These are phyloP conservation scores for Calidris pugnax DNA, from an alignment of 2,113 vertebrate genomes.

Conservation along the genomic window DNA sequence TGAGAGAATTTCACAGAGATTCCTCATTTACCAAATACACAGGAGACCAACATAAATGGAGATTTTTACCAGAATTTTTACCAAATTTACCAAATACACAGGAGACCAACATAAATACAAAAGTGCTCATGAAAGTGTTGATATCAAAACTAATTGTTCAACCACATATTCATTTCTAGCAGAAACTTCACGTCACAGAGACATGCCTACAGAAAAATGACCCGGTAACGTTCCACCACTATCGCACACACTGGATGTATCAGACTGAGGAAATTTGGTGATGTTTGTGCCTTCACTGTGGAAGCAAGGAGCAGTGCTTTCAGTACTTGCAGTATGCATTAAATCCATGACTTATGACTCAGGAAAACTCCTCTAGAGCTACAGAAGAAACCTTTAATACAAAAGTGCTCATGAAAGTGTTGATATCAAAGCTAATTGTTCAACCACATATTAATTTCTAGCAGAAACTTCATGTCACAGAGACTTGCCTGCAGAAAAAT, in stretches of 20 bases:
- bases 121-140: background rate
- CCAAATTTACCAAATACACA: background rate
- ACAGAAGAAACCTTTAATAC: background rate
- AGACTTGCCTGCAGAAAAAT: background rate
- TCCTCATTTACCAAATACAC: background rate
- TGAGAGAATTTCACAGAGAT: background rate
- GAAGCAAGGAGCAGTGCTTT: background rate
- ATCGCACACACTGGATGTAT: background rate
- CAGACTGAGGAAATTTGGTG: background rate
- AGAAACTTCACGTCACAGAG: background rate
- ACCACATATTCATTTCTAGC: background rate
- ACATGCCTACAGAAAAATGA: background rate
- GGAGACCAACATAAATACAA: background rate
- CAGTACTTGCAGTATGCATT: background rate
- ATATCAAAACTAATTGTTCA: background rate
- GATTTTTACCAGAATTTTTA: too few relatives aligned
- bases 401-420: background rate
- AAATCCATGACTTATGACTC: background rate
- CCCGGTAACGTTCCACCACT: background rate
- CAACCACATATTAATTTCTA: background rate
- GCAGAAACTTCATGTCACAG: background rate
- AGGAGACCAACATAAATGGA: background rate
- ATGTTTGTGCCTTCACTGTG: background rate
- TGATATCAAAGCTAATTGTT: background rate
- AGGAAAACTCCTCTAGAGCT: background rate